Evolutionary conservation across 2,113 vertebrate species (phyloP).

Genomic region (Dipodomys stephensi): DNA sequence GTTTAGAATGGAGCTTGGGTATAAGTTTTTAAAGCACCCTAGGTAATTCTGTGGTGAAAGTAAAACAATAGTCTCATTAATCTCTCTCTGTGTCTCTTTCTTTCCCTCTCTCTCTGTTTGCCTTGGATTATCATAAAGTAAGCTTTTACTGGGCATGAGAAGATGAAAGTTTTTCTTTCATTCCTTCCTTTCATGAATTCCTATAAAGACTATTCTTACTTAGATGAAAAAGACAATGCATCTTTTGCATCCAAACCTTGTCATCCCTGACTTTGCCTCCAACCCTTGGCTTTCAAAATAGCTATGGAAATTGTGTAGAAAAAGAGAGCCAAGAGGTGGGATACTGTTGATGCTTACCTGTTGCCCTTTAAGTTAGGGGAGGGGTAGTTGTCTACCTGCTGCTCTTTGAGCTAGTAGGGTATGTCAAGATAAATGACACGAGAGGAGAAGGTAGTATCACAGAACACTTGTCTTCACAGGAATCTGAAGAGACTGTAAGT

Average conservation of each 20-base stretch:
- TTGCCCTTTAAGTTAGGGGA: neutral
- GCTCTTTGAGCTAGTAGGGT: neutral
- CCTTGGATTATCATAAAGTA: neutral
- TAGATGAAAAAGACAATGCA: neutral
- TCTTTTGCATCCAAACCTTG: neutral
- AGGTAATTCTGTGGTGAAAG: neutral
- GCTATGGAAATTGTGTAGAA: neutral
- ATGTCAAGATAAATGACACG: neutral
- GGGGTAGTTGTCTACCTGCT: neutral
- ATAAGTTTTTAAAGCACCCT: neutral
- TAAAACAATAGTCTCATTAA: neutral
- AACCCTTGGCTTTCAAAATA: slow-evolving; percentile 37
- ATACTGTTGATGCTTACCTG: neutral
- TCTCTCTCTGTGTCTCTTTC: neutral
- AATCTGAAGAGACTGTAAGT: neutral
- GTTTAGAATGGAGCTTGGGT: neutral
- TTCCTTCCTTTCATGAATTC: neutral
- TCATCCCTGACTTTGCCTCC: neutral
- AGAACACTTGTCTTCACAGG: neutral
- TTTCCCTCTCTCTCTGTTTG: neutral
- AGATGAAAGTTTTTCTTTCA: neutral
- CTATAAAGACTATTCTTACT: slow-evolving; percentile 12
- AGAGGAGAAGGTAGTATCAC: neutral
- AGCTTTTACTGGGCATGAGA: neutral
- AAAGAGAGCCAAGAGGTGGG: neutral